phyloP scores from a whole-genome alignment of 2,113 vertebrate species.

The Leptosomus discolor region DNA sequence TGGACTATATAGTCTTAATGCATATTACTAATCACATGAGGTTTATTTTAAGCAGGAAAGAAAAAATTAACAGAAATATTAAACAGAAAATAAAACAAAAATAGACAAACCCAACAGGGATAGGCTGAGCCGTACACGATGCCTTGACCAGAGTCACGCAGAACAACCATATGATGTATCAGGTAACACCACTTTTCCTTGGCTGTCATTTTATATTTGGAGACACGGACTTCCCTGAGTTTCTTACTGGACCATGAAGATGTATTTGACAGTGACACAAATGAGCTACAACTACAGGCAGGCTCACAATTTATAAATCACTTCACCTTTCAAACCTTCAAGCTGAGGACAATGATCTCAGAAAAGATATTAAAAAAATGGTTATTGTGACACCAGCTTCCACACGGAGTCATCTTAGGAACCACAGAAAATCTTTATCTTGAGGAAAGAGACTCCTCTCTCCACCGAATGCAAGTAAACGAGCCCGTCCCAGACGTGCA shows the following conservation, averaged over 20 bases:
- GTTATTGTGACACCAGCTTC: not conserved
- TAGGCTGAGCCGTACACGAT: not conserved
- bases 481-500: not conserved
- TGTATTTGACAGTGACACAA: conserved; percentile 10
- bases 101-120: not conserved
- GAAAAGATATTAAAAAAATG: not conserved
- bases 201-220: conserved; percentile 33
- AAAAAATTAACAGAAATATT: not conserved
- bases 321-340: not conserved
- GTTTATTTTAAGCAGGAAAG: not conserved
- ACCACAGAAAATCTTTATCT: not conserved
- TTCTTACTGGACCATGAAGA: not conserved
- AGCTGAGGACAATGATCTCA: not conserved
- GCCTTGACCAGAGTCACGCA: not conserved
- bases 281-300: not conserved
- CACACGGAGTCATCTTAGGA: not conserved
- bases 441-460: not conserved
- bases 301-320: not conserved
- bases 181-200: not conserved
- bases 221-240: not conserved
- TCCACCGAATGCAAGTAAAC: not conserved
- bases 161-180: not conserved
- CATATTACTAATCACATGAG: not conserved
- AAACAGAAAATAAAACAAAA: not conserved
- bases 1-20: not conserved